Base-by-base conservation (phyloP, 2,113 vertebrate genomes). In the Platanista minor region DNA sequence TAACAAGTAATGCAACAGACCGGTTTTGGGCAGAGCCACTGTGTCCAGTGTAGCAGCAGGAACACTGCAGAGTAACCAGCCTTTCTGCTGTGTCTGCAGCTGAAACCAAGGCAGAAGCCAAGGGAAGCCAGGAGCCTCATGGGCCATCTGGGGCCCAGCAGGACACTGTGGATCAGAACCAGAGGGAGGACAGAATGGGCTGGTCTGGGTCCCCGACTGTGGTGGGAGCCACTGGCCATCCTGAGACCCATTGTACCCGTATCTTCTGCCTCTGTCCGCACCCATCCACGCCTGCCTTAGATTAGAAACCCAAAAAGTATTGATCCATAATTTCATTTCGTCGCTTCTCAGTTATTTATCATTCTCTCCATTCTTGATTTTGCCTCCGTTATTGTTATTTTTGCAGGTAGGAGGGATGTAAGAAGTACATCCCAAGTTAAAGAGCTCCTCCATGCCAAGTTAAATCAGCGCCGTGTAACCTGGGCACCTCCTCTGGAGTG, bases 41-140 rank as follows among this genome's bases (percentile, higher is more conserved):
- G 21, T 8, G 27, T 31, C 39, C 11, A 15, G 33, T 4, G 10
- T 43, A 21, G 36, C 2, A 1, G 43, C 36, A 1, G 7, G 36
- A 12, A 18, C 36, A 52, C 39, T 33, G 17, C 36, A 0, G 2
- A 27, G 90, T 13, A 29, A 31, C 52, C 17, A n/a, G n/a, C 33
- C 17, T 84, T 69, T 18, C 46, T 4, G 0, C 13, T 11, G 27
- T 6, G 14, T 25, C 36, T 41, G 21, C 15, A 1, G 6, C 72
- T 54, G 59, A 18, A 64, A 17, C 25, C 12, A 10, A 36, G 72
- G 18, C 61, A 15, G 12, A 33, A 59, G 25, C 71, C 14, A 13
- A 5, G 52, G 21, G 54, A 59, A 33, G 52, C 67, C 17, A 2
- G 57, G 41, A 75, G 25, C 69, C 43, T 64, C 25, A 2, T 3